These are phyloP conservation scores for Phycodurus eques DNA, from an alignment of 2,113 vertebrate species.

Conservation along the genomic window DNA sequence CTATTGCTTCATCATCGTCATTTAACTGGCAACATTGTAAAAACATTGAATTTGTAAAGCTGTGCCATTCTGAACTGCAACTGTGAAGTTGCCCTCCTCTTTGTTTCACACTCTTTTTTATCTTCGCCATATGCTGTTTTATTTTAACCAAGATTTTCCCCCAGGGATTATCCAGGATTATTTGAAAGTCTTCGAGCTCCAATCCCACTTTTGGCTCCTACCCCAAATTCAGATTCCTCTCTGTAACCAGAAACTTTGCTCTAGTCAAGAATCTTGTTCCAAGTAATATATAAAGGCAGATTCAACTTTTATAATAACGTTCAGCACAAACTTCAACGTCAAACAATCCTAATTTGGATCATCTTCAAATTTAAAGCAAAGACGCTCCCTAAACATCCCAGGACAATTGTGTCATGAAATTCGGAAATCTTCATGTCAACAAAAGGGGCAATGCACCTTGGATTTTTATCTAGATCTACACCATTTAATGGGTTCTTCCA, in stretches of 20 bases:
- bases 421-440: too few relatives aligned
- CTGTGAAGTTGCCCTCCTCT: constrained; percentile 29
- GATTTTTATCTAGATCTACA: too few relatives aligned
- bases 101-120: constrained; percentile 41
- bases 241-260: constrained; percentile 27
- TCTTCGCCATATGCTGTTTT: constrained; percentile 50
- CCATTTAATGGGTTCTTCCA: too few relatives aligned
- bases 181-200: constrained; percentile 45
- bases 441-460: too few relatives aligned
- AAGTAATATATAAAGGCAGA: background rate
- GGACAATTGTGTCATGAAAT: too few relatives aligned
- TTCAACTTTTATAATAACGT: background rate
- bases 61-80: constrained; percentile 35
- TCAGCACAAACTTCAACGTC: too few relatives aligned
- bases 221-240: constrained; percentile 44
- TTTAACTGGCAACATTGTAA: constrained; percentile 18
- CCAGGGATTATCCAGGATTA: constrained; percentile 67
- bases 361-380: background rate
- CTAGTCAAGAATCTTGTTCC: background rate
- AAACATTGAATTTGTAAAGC: constrained; percentile 18
- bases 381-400: background rate
- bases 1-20: background rate
- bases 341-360: too few relatives aligned
- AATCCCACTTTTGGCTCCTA: constrained; percentile 41
- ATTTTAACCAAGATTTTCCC: constrained; percentile 42